Base-by-base conservation (phyloP, 2,888 invertebrate genomes). In the Drosophila suboccidentalis region DNA sequence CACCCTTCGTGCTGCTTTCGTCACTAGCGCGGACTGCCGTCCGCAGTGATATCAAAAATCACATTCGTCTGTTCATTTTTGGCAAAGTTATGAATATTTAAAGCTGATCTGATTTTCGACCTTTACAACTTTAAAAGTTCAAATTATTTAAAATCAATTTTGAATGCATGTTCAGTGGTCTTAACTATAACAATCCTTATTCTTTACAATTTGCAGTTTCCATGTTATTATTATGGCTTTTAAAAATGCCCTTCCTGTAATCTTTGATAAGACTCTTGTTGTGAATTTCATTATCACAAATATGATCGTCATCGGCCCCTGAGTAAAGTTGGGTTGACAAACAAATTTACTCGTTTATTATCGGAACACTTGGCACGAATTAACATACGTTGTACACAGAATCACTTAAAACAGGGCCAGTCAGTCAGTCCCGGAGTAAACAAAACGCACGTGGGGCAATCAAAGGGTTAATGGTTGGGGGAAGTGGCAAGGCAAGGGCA, bases 301-400 rank as follows among this genome's bases (percentile, higher is more conserved):
- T 60, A 53, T 51, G 46, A 57, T 15, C 50, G 39, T 15, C 55
- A 15, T 41, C 34, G 61, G 47, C 68, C 68, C 62, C 57, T 29
- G 22, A 34, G 8, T 26, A 3, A 17, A 34, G 4, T 26, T 46
- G 29, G n/a, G 47, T 32, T 60, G 46, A 43, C 62, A 70, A 50
- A 59, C 43, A 65, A 68, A 62, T 58, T 65, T 72, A 69, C 46
- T 69, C 26, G 58, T 13, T 50, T 60, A 70, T 74, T 75, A 77
- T 80, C 57, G 68, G 75, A 82, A 81, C 81, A 85, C 84, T 85
- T 83, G 84, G 79, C 79, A 66, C 46, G 66, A 51, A 87, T 87
- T 86, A 77, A 72, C 79, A 87, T 83, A 84, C 26, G 26, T 26
- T 6, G 26, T 49, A 64, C 26, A 58, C 62, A 62, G 65, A 76